Base-by-base conservation (phyloP, 2,113 vertebrate species). In the Erythrocercus mccallii region DNA sequence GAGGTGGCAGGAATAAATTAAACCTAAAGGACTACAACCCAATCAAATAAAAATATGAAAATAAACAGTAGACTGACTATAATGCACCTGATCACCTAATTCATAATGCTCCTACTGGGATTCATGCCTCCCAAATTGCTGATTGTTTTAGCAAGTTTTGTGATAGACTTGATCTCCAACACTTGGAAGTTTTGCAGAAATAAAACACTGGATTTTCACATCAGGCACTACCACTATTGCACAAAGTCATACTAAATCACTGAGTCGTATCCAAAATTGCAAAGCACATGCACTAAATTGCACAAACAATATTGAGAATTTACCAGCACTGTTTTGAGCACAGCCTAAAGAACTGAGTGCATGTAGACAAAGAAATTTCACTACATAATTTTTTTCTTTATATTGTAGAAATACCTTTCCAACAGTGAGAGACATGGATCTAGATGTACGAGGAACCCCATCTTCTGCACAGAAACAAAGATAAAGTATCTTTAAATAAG, bases 361-460 rank as follows among this genome's bases (percentile, higher is more conserved):
- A 48, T 6, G 3, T 3, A 78, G 35, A 81, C 24, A 74, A 76
- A 83, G 38, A 86, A 54, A 70, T 56, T 45, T 71, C 48, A 73
- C 27, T 79, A 54, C 20, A 57, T 25, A 72, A 71, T 69, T 0
- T 5, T 77, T 83, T 79, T 74, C 56, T 86, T 92, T 77, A 35
- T 76, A 51, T 70, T 74, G 37, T 33, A 93, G 71, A 78, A 97
- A 50, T 98, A 99, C 99, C 98, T 99, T 99, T 97, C 99, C 99
- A 96, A 99, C 97, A 27, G 99, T 99, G 90, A 99, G 98, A 47
- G 99, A 99, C 99, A 99, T 99, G 58, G 99, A 99, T 95, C 99
- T 98, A 2, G 98, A 98, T 9, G 99, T 86, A 60, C 99, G 98
- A 89, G 99, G 98, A 69, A 99, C 98, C 27, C 99, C 99, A 38